Percentiles rank a stretch among this genome's conserved stretches.
Conservation (phyloP, 2,888 invertebrate species). For the Cetonia aurata region DNA sequence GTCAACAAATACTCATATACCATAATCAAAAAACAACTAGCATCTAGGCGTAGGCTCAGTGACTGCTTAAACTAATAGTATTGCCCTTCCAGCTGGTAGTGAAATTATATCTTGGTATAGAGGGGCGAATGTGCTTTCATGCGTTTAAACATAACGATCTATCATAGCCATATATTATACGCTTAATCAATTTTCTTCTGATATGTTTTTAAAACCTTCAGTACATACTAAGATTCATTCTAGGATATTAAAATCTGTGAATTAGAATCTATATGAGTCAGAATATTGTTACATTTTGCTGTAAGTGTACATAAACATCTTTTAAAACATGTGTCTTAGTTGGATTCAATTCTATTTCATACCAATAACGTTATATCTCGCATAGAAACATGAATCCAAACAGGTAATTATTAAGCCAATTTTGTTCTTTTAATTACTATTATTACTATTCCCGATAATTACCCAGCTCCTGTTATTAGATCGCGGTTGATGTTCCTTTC, state of each 20-base stretch:
- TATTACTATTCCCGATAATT: conserved; percentile 20
- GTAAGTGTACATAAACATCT: not conserved
- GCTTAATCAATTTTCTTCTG: conserved; percentile 38
- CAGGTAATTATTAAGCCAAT: conserved; percentile 11
- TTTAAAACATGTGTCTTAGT: not conserved
- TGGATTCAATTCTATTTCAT: not conserved
- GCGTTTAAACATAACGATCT: conserved; percentile 54
- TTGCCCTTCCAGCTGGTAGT: conserved; percentile 44
- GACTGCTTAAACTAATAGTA: no score
- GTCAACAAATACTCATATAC: not conserved
- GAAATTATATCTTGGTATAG: conserved; percentile 52
- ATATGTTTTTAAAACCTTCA: not conserved
- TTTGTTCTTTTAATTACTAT: conserved; percentile 22
- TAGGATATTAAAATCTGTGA: no score
- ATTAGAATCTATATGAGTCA: not conserved
- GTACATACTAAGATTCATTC: no score
- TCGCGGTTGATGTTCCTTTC: conserved; percentile 1
- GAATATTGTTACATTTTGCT: not conserved
- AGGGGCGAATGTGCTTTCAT: conserved; percentile 52
- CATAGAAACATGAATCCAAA: not conserved
- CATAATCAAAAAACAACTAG: not conserved
- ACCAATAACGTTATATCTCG: not conserved
- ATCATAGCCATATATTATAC: conserved; percentile 53
- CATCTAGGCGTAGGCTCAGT: not conserved
- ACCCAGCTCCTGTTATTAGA: conserved; percentile 10